phyloP scores from a whole-genome alignment of 1,140 invertebrate species.

The Bombus confusus region DNA sequence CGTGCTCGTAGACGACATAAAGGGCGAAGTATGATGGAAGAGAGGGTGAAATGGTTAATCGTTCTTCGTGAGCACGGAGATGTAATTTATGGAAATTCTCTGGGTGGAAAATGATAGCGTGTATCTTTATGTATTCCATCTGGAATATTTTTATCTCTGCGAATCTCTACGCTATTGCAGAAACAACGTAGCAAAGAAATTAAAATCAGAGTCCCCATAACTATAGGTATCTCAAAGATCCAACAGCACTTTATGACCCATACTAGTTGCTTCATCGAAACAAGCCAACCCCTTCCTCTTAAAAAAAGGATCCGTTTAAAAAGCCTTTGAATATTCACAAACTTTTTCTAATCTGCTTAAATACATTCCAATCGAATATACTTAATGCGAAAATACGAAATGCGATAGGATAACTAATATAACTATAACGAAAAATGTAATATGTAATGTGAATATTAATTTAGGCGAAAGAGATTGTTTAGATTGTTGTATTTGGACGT shows the following conservation, averaged over 20 bases:
- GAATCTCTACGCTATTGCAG: too few relatives aligned
- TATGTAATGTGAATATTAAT: too few relatives aligned
- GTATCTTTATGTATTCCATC: not conserved
- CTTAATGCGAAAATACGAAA: too few relatives aligned
- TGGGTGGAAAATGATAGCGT: conserved; percentile 43
- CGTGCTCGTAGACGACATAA: conserved; percentile 22
- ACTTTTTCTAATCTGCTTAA: not conserved
- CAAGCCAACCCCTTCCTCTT: not conserved
- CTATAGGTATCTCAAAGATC: not conserved
- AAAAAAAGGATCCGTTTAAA: not conserved
- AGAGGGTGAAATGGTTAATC: conserved; percentile 53
- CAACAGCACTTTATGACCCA: not conserved
- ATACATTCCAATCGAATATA: not conserved
- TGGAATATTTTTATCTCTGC: too few relatives aligned
- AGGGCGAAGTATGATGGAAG: not conserved
- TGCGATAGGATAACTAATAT: too few relatives aligned
- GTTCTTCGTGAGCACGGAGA: conserved; percentile 39
- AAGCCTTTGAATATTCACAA: not conserved
- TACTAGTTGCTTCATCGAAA: not conserved
- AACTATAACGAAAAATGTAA: too few relatives aligned
- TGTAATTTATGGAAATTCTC: conserved; percentile 61
- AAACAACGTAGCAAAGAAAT: not conserved
- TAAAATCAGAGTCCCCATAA: not conserved
- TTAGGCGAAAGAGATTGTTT: too few relatives aligned
- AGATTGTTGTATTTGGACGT: too few relatives aligned